phyloP scores from a whole-genome alignment of 2,888 invertebrate genomes.

The Drosophila affinis region DNA sequence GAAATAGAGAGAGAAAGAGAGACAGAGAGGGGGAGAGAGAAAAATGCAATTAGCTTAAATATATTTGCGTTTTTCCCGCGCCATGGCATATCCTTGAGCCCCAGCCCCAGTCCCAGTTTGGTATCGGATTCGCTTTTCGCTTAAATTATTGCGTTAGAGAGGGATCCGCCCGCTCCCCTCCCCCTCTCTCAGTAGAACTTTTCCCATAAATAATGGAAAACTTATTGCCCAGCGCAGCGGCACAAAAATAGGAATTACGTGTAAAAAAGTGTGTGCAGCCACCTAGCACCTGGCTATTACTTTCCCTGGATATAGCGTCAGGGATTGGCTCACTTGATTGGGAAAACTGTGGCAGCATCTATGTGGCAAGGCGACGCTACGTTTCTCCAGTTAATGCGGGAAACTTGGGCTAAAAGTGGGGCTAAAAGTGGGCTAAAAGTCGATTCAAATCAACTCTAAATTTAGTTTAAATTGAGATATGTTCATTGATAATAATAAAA shows the following conservation, averaged over 20 bases:
- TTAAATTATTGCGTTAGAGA: constrained; percentile 40
- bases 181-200: constrained; percentile 41
- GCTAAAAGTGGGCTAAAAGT: no score
- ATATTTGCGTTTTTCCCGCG: constrained; percentile 41
- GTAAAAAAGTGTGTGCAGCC: neutral
- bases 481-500: no score
- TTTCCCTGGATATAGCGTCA: neutral
- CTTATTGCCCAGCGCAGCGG: constrained; percentile 29
- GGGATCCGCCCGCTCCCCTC: neutral
- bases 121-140: neutral
- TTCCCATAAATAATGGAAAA: constrained; percentile 50
- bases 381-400: no score
- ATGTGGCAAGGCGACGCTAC: neutral
- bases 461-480: no score
- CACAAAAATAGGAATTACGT: constrained; percentile 18
- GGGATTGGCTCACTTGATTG: neutral
- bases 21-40: neutral
- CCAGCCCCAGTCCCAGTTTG: neutral
- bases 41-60: constrained; percentile 63
- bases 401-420: no score
- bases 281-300: neutral
- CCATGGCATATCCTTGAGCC: constrained; percentile 8
- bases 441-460: no score
- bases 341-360: neutral
- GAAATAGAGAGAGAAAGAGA: neutral